A percentile compares a stretch with the other conserved stretches of the same genome.
Evolutionary conservation across 53 echinoderm and acorn worm genomes (phyloP).

Genomic region (Astropecten irregularis): DNA sequence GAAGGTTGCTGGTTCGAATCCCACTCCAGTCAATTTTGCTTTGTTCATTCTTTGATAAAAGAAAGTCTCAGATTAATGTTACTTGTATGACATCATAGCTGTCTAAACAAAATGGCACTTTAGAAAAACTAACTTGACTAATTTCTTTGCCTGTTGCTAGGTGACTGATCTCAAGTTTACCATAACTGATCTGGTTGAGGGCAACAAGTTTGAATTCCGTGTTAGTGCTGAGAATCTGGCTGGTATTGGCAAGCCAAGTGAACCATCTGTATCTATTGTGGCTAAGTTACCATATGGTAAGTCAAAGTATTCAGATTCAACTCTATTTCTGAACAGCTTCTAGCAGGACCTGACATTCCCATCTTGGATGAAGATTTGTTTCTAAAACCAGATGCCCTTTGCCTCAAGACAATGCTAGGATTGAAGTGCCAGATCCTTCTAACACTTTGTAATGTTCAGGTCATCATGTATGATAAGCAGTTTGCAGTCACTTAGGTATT

Average conservation of each 20-base stretch:
- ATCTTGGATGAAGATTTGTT: too few relatives aligned
- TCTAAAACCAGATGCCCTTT: not conserved
- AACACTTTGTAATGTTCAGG: too few relatives aligned
- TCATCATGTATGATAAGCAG: too few relatives aligned
- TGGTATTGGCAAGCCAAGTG: constrained; percentile 89
- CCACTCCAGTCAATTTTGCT: too few relatives aligned
- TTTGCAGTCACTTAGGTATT: too few relatives aligned
- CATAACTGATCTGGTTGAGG: constrained; percentile 81
- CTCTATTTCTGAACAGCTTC: not conserved
- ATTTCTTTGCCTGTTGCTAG: too few relatives aligned
- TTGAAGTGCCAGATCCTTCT: too few relatives aligned
- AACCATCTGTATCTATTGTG: constrained; percentile 77
- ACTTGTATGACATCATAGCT: too few relatives aligned
- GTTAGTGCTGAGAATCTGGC: constrained; percentile 91
- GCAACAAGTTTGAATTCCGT: constrained; percentile 82
- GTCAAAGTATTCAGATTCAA: not conserved
- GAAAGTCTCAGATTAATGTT: too few relatives aligned
- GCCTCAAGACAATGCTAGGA: too few relatives aligned
- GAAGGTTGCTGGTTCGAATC: too few relatives aligned
- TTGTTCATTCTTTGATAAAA: too few relatives aligned
- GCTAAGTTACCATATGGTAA: constrained; percentile 97
- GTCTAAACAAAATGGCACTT: not conserved
- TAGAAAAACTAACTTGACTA: not conserved
- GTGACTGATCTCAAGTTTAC: constrained; percentile 75
- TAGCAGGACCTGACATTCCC: not conserved